Evolutionary conservation across 2,888 invertebrate species (phyloP).

Genomic region (Clostera curtula): DNA sequence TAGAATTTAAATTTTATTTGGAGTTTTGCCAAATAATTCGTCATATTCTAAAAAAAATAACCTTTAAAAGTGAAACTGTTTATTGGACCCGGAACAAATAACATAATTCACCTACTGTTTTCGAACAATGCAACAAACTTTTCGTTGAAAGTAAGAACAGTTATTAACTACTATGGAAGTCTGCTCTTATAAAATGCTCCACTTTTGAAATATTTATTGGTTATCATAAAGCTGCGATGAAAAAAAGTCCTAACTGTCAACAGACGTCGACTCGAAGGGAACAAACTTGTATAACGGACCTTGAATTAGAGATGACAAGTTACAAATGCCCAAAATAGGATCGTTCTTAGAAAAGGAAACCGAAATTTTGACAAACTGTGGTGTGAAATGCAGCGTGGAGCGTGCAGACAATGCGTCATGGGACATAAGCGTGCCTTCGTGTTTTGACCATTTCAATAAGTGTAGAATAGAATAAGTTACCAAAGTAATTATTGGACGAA

Average conservation of each 20-base stretch:
- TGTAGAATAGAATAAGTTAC: conserved; percentile 54
- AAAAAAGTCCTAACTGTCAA: conserved; percentile 60
- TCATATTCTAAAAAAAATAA: too few relatives aligned
- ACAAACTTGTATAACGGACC: conserved; percentile 56
- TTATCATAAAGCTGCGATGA: conserved; percentile 46
- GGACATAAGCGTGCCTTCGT: conserved; percentile 64
- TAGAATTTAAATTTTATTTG: background rate
- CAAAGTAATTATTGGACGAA: conserved; percentile 63
- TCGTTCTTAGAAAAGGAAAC: conserved; percentile 64
- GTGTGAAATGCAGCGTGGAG: conserved; percentile 48
- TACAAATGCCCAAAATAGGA: conserved; percentile 41
- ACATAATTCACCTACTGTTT: conserved; percentile 34
- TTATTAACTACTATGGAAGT: conserved; percentile 67
- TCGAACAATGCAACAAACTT: conserved; percentile 38
- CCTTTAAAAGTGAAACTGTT: conserved; percentile 60
- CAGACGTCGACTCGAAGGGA: conserved; percentile 30
- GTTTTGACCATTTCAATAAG: conserved; percentile 63
- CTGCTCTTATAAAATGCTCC: conserved; percentile 62
- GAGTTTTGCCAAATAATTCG: too few relatives aligned
- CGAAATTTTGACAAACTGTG: conserved; percentile 72
- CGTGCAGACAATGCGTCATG: conserved; percentile 40
- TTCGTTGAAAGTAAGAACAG: conserved; percentile 68
- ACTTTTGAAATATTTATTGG: conserved; percentile 68
- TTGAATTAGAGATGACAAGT: conserved; percentile 42
- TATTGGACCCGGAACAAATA: conserved; percentile 36